Conservation (phyloP, 1,140 invertebrate species). For the Cherax quadricarinatus region DNA sequence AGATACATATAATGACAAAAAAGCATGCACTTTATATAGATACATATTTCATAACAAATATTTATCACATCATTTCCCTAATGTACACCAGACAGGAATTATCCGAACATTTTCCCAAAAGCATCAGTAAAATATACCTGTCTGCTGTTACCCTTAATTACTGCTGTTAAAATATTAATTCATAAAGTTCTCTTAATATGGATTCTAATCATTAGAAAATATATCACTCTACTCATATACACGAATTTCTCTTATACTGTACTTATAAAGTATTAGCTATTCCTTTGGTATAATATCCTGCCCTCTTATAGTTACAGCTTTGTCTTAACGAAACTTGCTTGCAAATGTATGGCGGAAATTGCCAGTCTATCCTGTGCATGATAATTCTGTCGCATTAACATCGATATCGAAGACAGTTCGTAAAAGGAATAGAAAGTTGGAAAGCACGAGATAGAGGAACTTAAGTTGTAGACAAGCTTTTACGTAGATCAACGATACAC, state of each 20-base stretch:
- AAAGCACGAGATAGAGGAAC: background rate
- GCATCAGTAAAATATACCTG: conserved; percentile 28
- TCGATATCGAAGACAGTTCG: background rate
- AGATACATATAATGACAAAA: conserved; percentile 11
- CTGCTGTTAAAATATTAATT: conserved; percentile 24
- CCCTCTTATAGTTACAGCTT: conserved; percentile 10
- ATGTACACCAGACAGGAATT: conserved; percentile 23
- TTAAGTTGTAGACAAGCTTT: background rate
- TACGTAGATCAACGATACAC: background rate
- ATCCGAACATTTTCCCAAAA: conserved; percentile 7
- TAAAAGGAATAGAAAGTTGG: background rate
- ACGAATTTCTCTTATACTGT: conserved; percentile 30
- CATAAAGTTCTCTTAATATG: conserved; percentile 19
- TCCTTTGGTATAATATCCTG: conserved; percentile 39
- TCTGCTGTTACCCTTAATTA: background rate
- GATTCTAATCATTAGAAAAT: conserved; percentile 38
- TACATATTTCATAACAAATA: conserved; percentile 35
- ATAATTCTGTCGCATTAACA: no score
- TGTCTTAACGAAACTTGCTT: background rate
- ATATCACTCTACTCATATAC: conserved; percentile 40
- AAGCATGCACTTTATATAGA: background rate
- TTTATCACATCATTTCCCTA: conserved; percentile 25
- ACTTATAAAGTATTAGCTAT: conserved; percentile 21
- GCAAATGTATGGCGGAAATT: no score
- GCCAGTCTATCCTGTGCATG: no score